phyloP scores from a whole-genome alignment of 2,888 invertebrate species.

The Heteropelma amictum region DNA sequence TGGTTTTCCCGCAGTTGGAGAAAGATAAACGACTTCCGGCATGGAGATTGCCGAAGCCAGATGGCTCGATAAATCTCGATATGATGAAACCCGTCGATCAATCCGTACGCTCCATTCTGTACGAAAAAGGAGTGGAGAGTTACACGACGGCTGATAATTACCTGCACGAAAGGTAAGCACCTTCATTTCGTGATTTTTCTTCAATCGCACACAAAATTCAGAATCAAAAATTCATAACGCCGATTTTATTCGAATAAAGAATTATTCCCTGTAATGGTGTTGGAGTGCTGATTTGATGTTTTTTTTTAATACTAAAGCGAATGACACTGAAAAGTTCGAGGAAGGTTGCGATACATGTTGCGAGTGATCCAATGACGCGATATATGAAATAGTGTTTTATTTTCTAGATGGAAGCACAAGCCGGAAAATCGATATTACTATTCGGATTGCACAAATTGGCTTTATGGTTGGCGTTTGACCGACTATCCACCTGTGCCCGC shows the following conservation, averaged over 20 bases:
- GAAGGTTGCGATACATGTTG: no score
- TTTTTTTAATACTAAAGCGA: no score
- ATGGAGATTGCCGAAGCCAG: constrained; percentile 63
- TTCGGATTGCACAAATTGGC: constrained; percentile 71
- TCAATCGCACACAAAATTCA: no score
- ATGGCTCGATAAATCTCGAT: constrained; percentile 58
- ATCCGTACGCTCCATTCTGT: constrained; percentile 62
- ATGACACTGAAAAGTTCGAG: no score
- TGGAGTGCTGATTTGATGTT: no score
- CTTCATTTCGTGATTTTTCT: no score
- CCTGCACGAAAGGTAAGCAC: constrained; percentile 68
- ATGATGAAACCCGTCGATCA: constrained; percentile 70
- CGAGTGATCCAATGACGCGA: background rate
- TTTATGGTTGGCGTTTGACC: constrained; percentile 70
- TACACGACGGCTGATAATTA: constrained; percentile 68
- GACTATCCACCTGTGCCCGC: constrained; percentile 62
- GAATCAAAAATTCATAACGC: no score
- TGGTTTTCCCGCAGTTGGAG: constrained; percentile 22
- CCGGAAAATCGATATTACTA: constrained; percentile 71
- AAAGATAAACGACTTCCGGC: constrained; percentile 27
- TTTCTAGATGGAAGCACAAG: constrained; percentile 64
- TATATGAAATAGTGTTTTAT: background rate
- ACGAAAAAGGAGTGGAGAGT: constrained; percentile 63
- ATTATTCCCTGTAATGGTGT: no score
- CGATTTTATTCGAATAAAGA: no score